Conservation (phyloP, 2,888 invertebrate genomes). For the Adineta ricciae region DNA sequence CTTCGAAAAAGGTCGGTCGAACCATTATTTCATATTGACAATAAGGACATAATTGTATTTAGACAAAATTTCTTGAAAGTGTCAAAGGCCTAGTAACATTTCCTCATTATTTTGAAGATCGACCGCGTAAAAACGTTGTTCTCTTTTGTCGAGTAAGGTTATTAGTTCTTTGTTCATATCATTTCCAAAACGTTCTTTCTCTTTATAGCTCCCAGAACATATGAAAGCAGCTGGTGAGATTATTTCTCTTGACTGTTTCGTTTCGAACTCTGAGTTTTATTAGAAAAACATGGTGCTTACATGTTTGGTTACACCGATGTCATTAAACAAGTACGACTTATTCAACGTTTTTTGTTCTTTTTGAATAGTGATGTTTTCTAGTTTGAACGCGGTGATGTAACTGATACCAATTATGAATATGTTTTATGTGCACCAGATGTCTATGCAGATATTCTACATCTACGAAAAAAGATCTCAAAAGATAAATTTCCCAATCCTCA, state of each 20-base stretch:
- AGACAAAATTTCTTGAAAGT: constrained; percentile 31
- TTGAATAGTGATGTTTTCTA: not conserved
- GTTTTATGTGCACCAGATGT: constrained; percentile 32
- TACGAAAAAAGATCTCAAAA: constrained; percentile 32
- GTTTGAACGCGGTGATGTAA: constrained; percentile 33
- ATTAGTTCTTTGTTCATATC: too few species aligned
- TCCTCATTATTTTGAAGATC: constrained; percentile 32
- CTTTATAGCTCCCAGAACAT: not conserved
- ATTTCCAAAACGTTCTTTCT: not conserved
- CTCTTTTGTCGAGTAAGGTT: constrained; percentile 24
- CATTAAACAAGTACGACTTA: constrained; percentile 24
- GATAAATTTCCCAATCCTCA: constrained; percentile 33
- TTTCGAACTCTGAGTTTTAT: not conserved
- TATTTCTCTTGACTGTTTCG: not conserved
- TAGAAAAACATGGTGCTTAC: constrained; percentile 23
- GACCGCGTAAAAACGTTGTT: constrained; percentile 29
- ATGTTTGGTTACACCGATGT: constrained; percentile 26
- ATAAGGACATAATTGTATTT: not conserved
- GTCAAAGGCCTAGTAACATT: constrained; percentile 22
- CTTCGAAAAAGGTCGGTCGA: constrained; percentile 29
- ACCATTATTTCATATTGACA: not conserved
- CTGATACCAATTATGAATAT: constrained; percentile 31
- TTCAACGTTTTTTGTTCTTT: not conserved
- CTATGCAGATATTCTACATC: constrained; percentile 27
- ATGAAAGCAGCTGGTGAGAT: constrained; percentile 23